Evolutionary conservation across 2,797 vertebrate genomes (phyloP).

Genomic region (Triplophysa yarkandensis): DNA sequence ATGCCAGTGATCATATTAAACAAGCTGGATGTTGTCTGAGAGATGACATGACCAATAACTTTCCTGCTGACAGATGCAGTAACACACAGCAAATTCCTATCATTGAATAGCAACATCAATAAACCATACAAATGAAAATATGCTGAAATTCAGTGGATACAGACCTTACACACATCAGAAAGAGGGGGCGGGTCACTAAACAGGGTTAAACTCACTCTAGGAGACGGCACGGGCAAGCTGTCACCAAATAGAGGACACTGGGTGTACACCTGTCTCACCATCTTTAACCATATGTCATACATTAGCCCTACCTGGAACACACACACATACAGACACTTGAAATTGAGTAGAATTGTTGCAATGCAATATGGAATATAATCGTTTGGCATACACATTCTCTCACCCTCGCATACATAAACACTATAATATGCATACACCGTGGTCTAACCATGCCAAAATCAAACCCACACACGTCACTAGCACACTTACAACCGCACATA

Average conservation of each 20-base stretch:
- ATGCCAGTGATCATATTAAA: conserved; percentile 4
- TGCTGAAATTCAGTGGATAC: neutral
- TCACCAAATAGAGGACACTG: conserved; percentile 35
- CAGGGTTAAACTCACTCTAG: conserved; percentile 29
- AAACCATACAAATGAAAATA: neutral
- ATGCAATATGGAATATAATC: conserved; percentile 7
- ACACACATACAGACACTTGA: neutral
- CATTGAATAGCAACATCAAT: neutral
- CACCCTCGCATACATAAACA: neutral
- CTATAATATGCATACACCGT: conserved; percentile 14
- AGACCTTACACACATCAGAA: neutral
- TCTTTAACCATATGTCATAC: conserved; percentile 46
- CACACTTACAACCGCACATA: conserved; percentile 4
- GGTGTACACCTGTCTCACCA: conserved; percentile 32
- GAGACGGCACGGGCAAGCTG: conserved; percentile 27
- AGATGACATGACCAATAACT: neutral
- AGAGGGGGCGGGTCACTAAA: conserved; percentile 29
- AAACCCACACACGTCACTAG: conserved; percentile 24
- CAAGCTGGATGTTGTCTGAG: neutral
- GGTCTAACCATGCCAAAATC: conserved; percentile 13
- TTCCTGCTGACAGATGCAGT: neutral
- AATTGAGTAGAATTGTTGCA: neutral
- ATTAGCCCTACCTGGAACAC: neutral
- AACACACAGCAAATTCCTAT: neutral
- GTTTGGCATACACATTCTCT: neutral